Percentiles rank a stretch among this genome's conserved stretches.
These are phyloP conservation scores for Barnardius zonarius DNA, from an alignment of 2,113 vertebrate genomes.

Conservation along the genomic window DNA sequence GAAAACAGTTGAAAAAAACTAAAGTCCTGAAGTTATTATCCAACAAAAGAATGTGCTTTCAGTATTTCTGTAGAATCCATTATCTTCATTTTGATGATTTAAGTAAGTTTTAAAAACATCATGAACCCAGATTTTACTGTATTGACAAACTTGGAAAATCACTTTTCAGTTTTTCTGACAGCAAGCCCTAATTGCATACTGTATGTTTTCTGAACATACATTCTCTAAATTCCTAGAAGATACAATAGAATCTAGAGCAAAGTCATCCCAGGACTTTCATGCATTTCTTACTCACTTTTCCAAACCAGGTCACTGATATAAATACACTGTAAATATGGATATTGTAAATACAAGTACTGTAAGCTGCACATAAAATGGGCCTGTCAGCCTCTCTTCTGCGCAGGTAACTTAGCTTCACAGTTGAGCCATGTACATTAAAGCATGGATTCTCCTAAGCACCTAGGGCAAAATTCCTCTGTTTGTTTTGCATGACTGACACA, in stretches of 20 bases:
- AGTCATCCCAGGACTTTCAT: neutral
- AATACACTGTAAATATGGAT: neutral
- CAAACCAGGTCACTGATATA: neutral
- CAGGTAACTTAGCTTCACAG: neutral
- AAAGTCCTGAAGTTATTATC: neutral
- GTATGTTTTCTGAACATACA: neutral
- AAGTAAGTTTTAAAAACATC: neutral
- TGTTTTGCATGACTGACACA: slow-evolving; percentile 51
- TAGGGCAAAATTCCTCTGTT: slow-evolving; percentile 44
- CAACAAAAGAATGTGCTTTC: neutral
- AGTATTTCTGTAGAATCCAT: neutral
- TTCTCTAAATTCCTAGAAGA: neutral
- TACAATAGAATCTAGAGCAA: neutral
- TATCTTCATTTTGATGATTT: neutral
- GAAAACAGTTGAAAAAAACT: neutral
- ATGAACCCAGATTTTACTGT: neutral
- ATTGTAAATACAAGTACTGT: neutral
- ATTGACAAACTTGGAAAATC: neutral
- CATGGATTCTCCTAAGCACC: slow-evolving; percentile 2
- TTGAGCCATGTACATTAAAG: neutral
- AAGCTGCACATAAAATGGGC: neutral
- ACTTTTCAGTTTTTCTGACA: neutral
- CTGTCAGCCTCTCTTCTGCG: neutral
- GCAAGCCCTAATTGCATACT: neutral
- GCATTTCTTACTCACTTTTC: neutral